These are phyloP conservation scores for Dicentrarchus labrax DNA, from an alignment of 2,113 vertebrate genomes.

Conservation along the genomic window DNA sequence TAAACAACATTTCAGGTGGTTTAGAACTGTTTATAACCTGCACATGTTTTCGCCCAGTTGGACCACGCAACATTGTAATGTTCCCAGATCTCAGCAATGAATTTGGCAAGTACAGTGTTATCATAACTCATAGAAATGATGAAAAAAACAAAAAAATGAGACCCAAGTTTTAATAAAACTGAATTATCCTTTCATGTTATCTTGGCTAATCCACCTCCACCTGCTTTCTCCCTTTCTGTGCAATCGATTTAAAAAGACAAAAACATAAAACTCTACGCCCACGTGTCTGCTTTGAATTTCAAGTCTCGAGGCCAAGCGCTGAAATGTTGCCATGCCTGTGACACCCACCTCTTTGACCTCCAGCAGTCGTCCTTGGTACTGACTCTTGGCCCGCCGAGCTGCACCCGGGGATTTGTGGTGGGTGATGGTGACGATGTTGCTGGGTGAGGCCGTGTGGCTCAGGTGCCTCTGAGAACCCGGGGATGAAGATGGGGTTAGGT, in stretches of 20 bases:
- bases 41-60: background rate
- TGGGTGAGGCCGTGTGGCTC: constrained; percentile 82
- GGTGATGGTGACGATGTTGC: constrained; percentile 92
- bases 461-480: constrained; percentile 90
- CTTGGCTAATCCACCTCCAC: background rate
- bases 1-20: background rate
- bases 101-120: too few relatives aligned
- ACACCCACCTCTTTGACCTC: constrained; percentile 96
- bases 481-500: constrained; percentile 88
- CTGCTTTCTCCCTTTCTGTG: background rate
- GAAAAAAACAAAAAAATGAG: background rate
- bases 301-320: background rate
- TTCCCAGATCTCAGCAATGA: too few relatives aligned
- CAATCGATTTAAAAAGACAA: background rate
- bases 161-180: background rate
- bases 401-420: constrained; percentile 97
- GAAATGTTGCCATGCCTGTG: background rate
- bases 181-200: background rate
- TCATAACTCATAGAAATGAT: background rate
- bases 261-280: background rate
- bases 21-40: background rate
- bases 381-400: constrained; percentile 89
- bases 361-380: constrained; percentile 88
- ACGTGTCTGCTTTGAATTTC: background rate
- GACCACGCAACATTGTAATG: too few relatives aligned